phyloP scores from a whole-genome alignment of 2,888 invertebrate genomes.

The Apotomis turbidana region DNA sequence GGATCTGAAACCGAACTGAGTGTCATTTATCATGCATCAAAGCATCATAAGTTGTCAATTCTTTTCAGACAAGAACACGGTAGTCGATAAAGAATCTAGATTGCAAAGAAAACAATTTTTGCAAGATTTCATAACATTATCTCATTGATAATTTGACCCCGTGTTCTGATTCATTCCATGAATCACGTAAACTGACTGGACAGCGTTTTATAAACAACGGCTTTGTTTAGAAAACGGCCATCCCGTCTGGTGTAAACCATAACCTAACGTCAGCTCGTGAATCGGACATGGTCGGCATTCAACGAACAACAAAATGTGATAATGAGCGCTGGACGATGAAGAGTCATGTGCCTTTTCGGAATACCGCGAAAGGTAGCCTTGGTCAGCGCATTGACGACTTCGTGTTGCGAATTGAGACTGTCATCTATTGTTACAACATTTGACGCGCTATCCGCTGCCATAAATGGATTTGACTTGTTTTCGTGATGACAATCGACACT shows the following conservation, averaged over 20 bases:
- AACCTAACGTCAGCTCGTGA: conserved; percentile 4
- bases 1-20: no score
- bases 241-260: not conserved
- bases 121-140: not conserved
- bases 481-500: not conserved
- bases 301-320: not conserved
- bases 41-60: no score
- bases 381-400: not conserved
- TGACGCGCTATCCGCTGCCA: conserved; percentile 6
- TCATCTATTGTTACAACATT: conserved; percentile 12
- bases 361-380: not conserved
- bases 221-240: conserved; percentile 2
- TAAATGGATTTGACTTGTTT: conserved; percentile 3
- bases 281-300: not conserved
- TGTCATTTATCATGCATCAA: no score
- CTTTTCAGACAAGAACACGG: no score
- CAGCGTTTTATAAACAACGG: conserved; percentile 1
- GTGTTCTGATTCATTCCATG: not conserved
- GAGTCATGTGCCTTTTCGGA: not conserved
- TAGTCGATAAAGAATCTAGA: no score
- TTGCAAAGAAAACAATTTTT: no score
- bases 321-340: not conserved
- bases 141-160: not conserved
- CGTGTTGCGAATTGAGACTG: conserved; percentile 7
- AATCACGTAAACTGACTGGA: conserved; percentile 4